These are phyloP conservation scores for Neuroscelio doddi DNA, from an alignment of 2,888 invertebrate genomes.

Conservation along the genomic window DNA sequence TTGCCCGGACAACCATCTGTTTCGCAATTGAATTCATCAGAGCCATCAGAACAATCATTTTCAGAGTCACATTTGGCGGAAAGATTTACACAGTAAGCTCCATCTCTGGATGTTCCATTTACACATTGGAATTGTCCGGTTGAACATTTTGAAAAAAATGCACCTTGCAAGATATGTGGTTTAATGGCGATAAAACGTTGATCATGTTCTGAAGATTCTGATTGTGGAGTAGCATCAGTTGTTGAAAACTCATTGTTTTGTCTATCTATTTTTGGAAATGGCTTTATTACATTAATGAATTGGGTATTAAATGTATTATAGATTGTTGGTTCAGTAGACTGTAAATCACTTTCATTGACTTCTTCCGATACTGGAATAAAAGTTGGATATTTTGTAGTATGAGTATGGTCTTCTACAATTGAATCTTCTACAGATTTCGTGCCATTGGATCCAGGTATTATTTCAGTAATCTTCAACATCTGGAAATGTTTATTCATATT, in stretches of 20 bases:
- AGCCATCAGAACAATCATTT: conserved; percentile 77
- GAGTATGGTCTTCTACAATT: conserved; percentile 12
- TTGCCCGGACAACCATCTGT: conserved; percentile 76
- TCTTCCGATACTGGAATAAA: conserved; percentile 67
- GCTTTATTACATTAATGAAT: conserved; percentile 20
- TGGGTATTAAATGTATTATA: conserved; percentile 26
- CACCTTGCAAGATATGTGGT: conserved; percentile 7
- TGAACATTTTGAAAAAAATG: conserved; percentile 74
- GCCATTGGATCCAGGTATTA: conserved; percentile 9
- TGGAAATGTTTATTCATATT: background rate
- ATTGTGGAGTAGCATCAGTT: background rate
- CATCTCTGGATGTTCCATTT: conserved; percentile 76
- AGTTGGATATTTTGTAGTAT: conserved; percentile 50
- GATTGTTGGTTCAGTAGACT: conserved; percentile 38
- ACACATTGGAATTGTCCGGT: conserved; percentile 76
- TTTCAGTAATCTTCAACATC: conserved; percentile 30
- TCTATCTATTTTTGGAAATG: background rate
- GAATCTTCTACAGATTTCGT: conserved; percentile 14
- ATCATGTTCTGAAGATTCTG: background rate
- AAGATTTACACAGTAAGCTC: conserved; percentile 75
- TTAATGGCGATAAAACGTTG: background rate
- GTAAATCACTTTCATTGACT: conserved; percentile 51
- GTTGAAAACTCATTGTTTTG: background rate
- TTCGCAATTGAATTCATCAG: conserved; percentile 76
- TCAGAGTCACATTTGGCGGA: conserved; percentile 75